Percentiles rank a stretch among this genome's conserved stretches.
phyloP scores from a whole-genome alignment of 2,113 vertebrate species.

The Struthidea cinerea region DNA sequence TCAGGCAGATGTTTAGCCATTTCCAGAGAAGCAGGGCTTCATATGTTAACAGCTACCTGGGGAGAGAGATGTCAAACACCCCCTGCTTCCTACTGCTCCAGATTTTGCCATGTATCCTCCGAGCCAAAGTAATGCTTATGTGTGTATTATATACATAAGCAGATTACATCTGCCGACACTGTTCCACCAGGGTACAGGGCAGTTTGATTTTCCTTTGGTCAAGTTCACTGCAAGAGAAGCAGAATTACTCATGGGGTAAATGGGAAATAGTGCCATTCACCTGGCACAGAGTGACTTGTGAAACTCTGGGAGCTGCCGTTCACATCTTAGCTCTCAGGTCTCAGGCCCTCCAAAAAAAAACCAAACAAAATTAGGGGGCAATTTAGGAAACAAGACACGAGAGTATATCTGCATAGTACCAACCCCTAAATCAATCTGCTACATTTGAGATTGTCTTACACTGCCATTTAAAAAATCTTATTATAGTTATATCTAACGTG shows the following conservation, averaged over 20 bases:
- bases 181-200: background rate
- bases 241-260: background rate
- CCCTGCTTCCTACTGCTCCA: background rate
- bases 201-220: background rate
- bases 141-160: background rate
- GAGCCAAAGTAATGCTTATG: background rate
- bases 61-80: background rate
- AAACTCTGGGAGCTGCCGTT: background rate
- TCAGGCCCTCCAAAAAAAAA: background rate
- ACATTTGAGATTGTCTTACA: background rate
- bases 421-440: background rate
- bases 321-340: background rate
- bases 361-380: background rate
- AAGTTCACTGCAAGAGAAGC: accelerated
- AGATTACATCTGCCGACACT: background rate
- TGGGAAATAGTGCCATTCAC: accelerated
- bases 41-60: background rate
- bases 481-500: background rate
- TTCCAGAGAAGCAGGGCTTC: background rate
- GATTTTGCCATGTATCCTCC: background rate
- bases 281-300: no score
- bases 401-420: background rate
- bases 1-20: background rate
- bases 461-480: background rate
- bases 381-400: background rate